Conservation (phyloP, 2,797 vertebrate genomes). For the Phyllotis vaccarum region DNA sequence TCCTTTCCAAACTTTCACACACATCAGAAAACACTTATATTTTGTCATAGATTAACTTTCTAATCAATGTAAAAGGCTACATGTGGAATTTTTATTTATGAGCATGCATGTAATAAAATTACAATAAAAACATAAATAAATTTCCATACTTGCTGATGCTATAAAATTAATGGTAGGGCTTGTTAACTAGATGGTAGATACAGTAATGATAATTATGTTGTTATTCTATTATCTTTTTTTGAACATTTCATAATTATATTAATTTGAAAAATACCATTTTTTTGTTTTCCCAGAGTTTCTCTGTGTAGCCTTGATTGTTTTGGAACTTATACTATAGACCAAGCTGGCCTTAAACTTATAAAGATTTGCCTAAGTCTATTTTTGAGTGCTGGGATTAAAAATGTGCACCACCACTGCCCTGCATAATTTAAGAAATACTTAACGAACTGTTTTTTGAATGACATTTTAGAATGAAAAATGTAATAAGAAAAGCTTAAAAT, state of each 20-base stretch:
- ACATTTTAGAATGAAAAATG: neutral
- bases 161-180: conserved; percentile 16
- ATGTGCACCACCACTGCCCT: neutral
- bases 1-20: neutral
- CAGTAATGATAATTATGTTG: neutral
- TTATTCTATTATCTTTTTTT: neutral
- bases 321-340: neutral
- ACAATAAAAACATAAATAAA: neutral
- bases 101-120: neutral
- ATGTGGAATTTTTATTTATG: neutral
- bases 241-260: neutral
- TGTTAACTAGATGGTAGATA: neutral
- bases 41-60: neutral
- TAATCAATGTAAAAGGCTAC: neutral
- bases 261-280: neutral
- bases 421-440: neutral
- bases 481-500: neutral
- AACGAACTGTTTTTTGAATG: conserved; percentile 1
- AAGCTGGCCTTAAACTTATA: neutral
- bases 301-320: neutral
- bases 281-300: neutral
- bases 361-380: neutral
- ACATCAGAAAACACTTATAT: neutral
- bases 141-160: neutral
- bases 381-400: neutral